Evolutionary conservation across 2,797 vertebrate species (phyloP), one percentile per base, ranked within the genome.

Genomic region (Anguilla pacifica): DNA sequence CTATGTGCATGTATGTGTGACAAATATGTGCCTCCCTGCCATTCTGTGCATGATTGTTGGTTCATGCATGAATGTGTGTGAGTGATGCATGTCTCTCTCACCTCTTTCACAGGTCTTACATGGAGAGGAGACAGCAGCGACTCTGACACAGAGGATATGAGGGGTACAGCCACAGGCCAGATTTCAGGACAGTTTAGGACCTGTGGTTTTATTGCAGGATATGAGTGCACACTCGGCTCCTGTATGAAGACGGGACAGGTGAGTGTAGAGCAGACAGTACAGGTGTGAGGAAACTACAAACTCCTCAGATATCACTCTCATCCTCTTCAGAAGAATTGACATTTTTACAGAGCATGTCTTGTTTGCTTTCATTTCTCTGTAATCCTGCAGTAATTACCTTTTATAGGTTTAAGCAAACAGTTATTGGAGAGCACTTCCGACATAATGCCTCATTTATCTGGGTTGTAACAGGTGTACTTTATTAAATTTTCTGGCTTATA

Each of bases 401-500:
- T 51, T 55, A 28, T 79, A 82, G 86, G 49, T n/a, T 43, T 43
- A 86, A 57, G 74, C n/a, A 57, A n/a, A 22, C 79, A 79, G 79
- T 86, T 81, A 39, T 53, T 87, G 49, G 13, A 87, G 72, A 70
- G 79, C 9, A 43, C 19, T 28, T 28, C 11, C 9, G 43, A 31
- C 51, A 3, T 59, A 82, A 87, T 79, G 51, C 3, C 31, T 43
- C 70, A 22, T 87, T 81, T 87, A 82, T 82, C 57, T 82, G 19
- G 77, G 79, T 28, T 35, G n/a, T 61, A 87, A 49, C 25, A 59
- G 25, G 31, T 57, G 64, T 49, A 49, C 43, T 55, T n/a, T 4
- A 51, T 82, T 9, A 51, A 25, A 82, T 51, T 49, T 49, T 35
- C 79, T 5, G 22, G 22, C 46, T 49, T 51, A 51, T 82, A n/a